Conservation (phyloP, 2,888 invertebrate genomes). For the Caenorhabditis afra region DNA sequence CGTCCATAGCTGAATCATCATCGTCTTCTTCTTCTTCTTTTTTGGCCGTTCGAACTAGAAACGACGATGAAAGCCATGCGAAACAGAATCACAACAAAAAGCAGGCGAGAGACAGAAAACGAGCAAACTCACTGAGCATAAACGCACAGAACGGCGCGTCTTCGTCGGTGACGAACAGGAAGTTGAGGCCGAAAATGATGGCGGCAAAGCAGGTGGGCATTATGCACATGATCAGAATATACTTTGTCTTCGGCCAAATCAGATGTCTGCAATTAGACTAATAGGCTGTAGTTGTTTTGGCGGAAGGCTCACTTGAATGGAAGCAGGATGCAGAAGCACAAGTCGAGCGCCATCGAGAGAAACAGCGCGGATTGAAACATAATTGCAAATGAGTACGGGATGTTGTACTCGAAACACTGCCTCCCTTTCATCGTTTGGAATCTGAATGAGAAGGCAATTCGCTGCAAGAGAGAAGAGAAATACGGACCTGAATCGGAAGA, state of each 20-base stretch:
- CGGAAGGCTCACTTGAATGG: conserved; percentile 36
- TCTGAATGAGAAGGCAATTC: conserved; percentile 9
- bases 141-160: conserved; percentile 40
- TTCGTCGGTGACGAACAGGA: conserved; percentile 34
- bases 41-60: conserved; percentile 24
- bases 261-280: conserved; percentile 24
- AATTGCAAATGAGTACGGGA: conserved; percentile 33
- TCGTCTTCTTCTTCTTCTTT: conserved; percentile 3
- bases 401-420: conserved; percentile 37
- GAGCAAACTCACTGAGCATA: conserved; percentile 37
- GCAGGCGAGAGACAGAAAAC: background rate
- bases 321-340: conserved; percentile 42
- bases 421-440: conserved; percentile 34
- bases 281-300: background rate
- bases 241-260: conserved; percentile 46
- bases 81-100: background rate
- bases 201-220: conserved; percentile 31
- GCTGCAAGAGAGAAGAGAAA: background rate
- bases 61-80: too few species aligned
- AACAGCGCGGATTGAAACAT: conserved; percentile 47
- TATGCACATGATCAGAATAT: conserved; percentile 45
- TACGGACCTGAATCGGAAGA: conserved; percentile 30
- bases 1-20: conserved; percentile 47
- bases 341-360: conserved; percentile 39
- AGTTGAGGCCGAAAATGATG: conserved; percentile 24